Evolutionary conservation across 2,113 vertebrate genomes (phyloP), one percentile per base, ranked within the genome.

Genomic region (Psittacus erithacus): DNA sequence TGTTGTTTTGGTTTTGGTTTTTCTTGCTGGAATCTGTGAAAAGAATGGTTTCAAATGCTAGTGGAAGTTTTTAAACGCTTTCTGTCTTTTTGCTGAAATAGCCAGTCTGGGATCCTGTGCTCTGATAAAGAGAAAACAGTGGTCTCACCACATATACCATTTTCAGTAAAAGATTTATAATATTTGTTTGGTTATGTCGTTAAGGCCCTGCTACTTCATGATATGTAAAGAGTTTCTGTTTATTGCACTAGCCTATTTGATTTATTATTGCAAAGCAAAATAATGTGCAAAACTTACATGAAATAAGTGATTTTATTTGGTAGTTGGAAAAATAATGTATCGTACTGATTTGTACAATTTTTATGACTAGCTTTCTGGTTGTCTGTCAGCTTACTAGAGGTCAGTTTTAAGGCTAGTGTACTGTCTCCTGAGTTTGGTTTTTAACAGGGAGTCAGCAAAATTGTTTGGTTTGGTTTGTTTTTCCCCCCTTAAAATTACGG

Each of bases 251-350:
- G 10, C 12, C 10, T 57, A 28, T 73, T 82, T 50, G 17, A 52
- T 81, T 69, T 75, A 44, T 84, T 81, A 60, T 89, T 90, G 77
- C 69, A 91, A 46, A 86, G 39, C 43, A 89, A 64, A 68, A 53
- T 18, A 68, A 25, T 0, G 0, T 68, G 27, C 33, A 70, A 60
- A 93, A 59, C 13, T 41, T 47, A 4, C 1, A 1, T 23, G 12
- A 81, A 77, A 38, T 38, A 41, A 67, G 3, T 83, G 12, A 14
- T 35, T 81, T 63, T 57, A 46, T 52, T 81, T 85, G 78, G 22
- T 9, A 52, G 0, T 62, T 76, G 19, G 9, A 55, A 81, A 27
- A 35, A n/a, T 5, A 49, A 11, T 18, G 9, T 44, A 41, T 70
- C 50, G 10, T 53, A 41, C 57, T 15, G 18, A 67, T 80, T 69